phyloP scores from a whole-genome alignment of 2,797 vertebrate genomes.

The Borostomias antarcticus region DNA sequence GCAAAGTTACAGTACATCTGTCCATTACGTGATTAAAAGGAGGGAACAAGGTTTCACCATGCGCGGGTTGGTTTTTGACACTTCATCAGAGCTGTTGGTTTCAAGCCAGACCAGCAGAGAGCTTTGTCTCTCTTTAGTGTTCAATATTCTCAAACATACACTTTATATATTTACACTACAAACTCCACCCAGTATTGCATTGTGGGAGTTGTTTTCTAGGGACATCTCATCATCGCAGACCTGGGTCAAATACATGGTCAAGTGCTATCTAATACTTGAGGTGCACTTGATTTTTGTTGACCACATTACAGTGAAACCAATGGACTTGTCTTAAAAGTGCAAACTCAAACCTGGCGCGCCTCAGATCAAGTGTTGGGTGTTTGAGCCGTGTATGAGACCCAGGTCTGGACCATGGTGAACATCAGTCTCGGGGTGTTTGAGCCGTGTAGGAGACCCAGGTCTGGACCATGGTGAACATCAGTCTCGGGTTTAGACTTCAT shows the following conservation, averaged over 20 bases:
- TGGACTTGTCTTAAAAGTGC: too few species aligned
- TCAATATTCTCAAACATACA: constrained; percentile 40
- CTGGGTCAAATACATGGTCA: neutral
- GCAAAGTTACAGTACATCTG: constrained; percentile 17
- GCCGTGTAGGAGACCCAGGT: neutral
- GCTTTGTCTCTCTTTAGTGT: constrained; percentile 35
- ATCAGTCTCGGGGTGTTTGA: constrained; percentile 47
- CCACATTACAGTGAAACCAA: too few species aligned
- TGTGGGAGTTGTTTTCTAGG: constrained; percentile 30
- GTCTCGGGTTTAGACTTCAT: constrained; percentile 64
- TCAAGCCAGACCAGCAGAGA: constrained; percentile 35
- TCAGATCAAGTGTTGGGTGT: too few species aligned
- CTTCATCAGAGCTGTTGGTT: constrained; percentile 22
- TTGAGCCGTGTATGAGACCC: neutral
- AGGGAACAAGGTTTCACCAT: constrained; percentile 32
- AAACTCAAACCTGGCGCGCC: too few species aligned
- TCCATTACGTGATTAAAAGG: constrained; percentile 21
- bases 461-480: constrained; percentile 60
- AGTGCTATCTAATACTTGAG: too few species aligned
- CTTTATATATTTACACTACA: constrained; percentile 54
- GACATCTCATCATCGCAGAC: constrained; percentile 12
- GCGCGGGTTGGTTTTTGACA: constrained; percentile 40
- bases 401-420: constrained; percentile 49
- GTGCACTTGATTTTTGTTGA: too few species aligned
- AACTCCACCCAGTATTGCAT: constrained; percentile 42